Evolutionary conservation across 2,888 invertebrate species (phyloP).

Genomic region (Tineola bisselliella): DNA sequence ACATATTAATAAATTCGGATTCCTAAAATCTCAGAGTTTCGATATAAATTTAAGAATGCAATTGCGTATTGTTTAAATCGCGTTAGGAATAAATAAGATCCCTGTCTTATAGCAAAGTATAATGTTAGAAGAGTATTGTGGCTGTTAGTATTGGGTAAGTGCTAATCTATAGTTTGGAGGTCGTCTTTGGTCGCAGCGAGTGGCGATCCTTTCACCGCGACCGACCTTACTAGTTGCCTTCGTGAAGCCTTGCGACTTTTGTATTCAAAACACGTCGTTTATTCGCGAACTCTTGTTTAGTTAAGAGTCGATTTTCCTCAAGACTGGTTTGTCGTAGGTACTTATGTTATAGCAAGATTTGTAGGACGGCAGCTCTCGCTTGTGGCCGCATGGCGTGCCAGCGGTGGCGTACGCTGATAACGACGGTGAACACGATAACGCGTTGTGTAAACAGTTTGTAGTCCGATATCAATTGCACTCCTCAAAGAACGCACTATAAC

Average conservation of each 20-base stretch:
- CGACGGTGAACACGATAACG: constrained; percentile 7
- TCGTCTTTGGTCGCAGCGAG: neutral
- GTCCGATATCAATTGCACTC: neutral
- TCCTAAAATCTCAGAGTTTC: neutral
- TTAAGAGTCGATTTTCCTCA: neutral
- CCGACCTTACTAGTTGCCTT: constrained; percentile 11
- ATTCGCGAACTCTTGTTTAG: constrained; percentile 1
- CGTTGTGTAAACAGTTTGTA: neutral
- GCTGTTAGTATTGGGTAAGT: constrained; percentile 5
- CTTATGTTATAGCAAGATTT: neutral
- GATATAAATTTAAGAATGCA: neutral
- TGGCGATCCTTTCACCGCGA: constrained; percentile 8
- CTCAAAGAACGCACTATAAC: neutral
- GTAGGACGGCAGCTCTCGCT: neutral
- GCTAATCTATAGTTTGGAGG: neutral
- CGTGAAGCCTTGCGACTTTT: constrained; percentile 6
- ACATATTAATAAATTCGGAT: neutral
- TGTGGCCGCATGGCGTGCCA: neutral
- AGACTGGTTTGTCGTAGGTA: neutral
- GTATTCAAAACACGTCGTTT: constrained; percentile 9
- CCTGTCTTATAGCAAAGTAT: neutral
- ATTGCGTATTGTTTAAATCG: neutral
- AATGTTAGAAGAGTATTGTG: too few species aligned
- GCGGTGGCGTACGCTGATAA: neutral
- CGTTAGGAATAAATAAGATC: neutral